Conservation (phyloP, 2,797 vertebrate species). For the Hippocampus kuda region DNA sequence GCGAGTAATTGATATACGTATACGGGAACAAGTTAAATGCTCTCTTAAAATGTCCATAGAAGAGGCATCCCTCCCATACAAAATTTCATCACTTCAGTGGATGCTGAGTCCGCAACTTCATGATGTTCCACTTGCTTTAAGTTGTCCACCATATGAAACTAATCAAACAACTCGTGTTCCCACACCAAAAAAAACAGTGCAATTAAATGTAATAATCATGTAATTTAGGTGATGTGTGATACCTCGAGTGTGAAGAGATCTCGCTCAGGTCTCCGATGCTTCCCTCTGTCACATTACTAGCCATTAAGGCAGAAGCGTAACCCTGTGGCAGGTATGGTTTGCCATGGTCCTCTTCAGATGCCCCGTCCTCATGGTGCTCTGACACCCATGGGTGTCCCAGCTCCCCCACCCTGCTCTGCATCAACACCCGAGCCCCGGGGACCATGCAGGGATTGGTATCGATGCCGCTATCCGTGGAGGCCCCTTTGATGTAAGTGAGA, state of each 20-base stretch:
- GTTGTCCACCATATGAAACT: background rate
- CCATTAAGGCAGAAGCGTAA: slow-evolving; percentile 68
- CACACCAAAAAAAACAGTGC: background rate
- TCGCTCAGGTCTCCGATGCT: slow-evolving; percentile 88
- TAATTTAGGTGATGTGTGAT: slow-evolving; percentile 1
- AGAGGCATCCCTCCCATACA: background rate
- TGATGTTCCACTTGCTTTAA: background rate
- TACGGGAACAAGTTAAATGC: background rate
- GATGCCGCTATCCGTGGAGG: slow-evolving; percentile 92
- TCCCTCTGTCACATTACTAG: slow-evolving; percentile 68
- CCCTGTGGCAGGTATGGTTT: slow-evolving; percentile 75
- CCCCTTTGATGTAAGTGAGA: slow-evolving; percentile 88
- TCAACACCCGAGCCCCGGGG: slow-evolving; percentile 51
- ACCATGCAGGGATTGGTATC: slow-evolving; percentile 84
- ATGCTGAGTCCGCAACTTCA: background rate
- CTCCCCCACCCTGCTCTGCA: slow-evolving; percentile 60
- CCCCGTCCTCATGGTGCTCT: slow-evolving; percentile 58
- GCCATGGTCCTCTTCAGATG: slow-evolving; percentile 68
- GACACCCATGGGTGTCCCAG: slow-evolving; percentile 68
- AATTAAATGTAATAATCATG: background rate
- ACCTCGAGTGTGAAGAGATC: slow-evolving; percentile 91
- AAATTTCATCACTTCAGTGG: background rate
- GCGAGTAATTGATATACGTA: background rate
- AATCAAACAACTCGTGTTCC: background rate
- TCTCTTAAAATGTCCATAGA: background rate